Evolutionary conservation across 1,140 invertebrate genomes (phyloP).

Genomic region (Alviniconcha marisindica): DNA sequence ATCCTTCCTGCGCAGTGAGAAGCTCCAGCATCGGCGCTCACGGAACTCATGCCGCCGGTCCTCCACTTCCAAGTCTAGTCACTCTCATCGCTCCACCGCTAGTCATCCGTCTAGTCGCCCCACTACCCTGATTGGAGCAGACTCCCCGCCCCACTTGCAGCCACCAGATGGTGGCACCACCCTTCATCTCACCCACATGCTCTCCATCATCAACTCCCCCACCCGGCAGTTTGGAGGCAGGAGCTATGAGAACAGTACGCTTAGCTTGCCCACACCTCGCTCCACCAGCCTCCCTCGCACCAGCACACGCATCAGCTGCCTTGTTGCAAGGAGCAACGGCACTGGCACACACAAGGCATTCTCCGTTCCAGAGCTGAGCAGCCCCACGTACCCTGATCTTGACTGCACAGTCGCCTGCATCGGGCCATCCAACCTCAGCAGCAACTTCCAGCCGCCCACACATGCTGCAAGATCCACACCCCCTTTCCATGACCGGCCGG

Average conservation of each 20-base stretch:
- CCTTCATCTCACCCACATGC: neutral
- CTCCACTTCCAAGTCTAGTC: slow-evolving; percentile 5
- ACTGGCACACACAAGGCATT: neutral
- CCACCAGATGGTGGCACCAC: neutral
- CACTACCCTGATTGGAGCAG: slow-evolving; percentile 23
- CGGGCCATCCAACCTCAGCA: slow-evolving; percentile 23
- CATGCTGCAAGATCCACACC: slow-evolving; percentile 27
- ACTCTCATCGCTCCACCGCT: neutral
- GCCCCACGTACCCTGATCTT: neutral
- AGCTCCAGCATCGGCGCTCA: slow-evolving; percentile 27
- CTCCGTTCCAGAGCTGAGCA: slow-evolving; percentile 5
- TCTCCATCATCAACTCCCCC: slow-evolving; percentile 20
- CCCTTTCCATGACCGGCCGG: slow-evolving; percentile 52
- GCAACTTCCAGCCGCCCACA: neutral
- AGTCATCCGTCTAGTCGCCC: neutral
- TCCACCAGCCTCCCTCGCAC: slow-evolving; percentile 29
- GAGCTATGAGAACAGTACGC: neutral
- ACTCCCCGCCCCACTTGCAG: slow-evolving; percentile 30
- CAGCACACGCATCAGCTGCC: slow-evolving; percentile 26
- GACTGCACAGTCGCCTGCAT: neutral
- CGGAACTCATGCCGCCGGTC: slow-evolving; percentile 28
- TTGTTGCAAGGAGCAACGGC: neutral
- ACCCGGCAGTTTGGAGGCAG: neutral
- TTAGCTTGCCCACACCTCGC: neutral
- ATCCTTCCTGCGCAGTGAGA: slow-evolving; percentile 62